A percentile compares a stretch with the other conserved stretches of the same genome.
These are phyloP conservation scores for Papilio protenor DNA, from an alignment of 2,888 invertebrate species.

Conservation along the genomic window DNA sequence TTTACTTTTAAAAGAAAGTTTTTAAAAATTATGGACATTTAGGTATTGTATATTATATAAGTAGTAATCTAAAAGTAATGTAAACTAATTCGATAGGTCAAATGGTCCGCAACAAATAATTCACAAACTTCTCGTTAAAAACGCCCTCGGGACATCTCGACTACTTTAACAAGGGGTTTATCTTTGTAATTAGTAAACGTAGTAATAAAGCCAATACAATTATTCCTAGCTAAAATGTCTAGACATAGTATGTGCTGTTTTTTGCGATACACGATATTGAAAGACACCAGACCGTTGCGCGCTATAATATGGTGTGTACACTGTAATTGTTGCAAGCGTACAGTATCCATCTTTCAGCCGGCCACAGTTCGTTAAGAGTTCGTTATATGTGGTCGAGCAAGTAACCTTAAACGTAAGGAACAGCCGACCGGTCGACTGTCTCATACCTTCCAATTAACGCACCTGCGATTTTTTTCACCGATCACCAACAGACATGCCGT, in stretches of 20 bases:
- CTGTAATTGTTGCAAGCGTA: not conserved
- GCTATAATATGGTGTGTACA: not conserved
- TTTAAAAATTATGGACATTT: too few species aligned
- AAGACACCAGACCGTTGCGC: not conserved
- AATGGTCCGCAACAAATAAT: too few species aligned
- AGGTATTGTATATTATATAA: too few species aligned
- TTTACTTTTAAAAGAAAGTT: too few species aligned
- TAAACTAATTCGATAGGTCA: too few species aligned
- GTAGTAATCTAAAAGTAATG: too few species aligned
- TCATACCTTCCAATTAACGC: conserved; percentile 50
- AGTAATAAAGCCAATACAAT: not conserved
- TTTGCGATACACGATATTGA: not conserved
- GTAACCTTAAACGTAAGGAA: conserved; percentile 58
- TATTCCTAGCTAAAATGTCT: not conserved
- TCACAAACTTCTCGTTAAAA: too few species aligned
- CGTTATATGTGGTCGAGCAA: conserved; percentile 49
- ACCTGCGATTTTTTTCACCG: conserved; percentile 56
- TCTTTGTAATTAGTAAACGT: not conserved
- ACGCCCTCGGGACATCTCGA: not conserved
- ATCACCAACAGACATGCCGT: conserved; percentile 46
- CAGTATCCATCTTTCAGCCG: not conserved
- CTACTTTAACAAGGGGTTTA: not conserved
- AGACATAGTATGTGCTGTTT: not conserved
- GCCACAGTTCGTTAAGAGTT: conserved; percentile 33
- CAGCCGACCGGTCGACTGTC: conserved; percentile 48